phyloP scores from a whole-genome alignment of 2,113 vertebrate species.

The Xiphorhynchus elegans region DNA sequence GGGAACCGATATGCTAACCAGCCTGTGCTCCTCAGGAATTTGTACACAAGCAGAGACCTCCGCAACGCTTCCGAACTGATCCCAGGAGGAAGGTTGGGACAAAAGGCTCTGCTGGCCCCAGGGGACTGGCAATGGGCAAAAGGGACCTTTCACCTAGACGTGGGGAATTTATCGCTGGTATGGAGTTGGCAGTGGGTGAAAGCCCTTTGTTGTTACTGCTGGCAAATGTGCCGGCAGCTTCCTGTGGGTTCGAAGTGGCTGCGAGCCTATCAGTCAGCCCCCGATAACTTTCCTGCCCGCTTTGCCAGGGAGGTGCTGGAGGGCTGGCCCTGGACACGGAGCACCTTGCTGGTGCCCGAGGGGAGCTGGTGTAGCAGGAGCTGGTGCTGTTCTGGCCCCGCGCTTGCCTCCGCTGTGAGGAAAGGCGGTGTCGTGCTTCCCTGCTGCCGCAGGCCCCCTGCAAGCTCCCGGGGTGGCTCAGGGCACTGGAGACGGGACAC shows the following conservation, averaged over 20 bases:
- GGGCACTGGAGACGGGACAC: too few relatives aligned
- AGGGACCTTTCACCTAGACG: neutral
- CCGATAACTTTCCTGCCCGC: neutral
- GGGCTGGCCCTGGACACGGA: neutral
- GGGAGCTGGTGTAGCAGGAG: neutral
- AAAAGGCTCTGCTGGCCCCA: neutral
- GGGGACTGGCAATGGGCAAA: neutral
- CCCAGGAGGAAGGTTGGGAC: neutral
- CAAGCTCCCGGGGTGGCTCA: neutral
- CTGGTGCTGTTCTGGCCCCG: neutral
- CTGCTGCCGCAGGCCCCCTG: neutral
- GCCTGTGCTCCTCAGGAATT: neutral
- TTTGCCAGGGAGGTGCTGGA: neutral
- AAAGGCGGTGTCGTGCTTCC: neutral
- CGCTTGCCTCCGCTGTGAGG: neutral
- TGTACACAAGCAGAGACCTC: neutral
- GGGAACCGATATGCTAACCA: neutral
- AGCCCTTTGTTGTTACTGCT: neutral
- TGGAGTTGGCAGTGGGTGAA: neutral
- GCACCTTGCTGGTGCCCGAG: neutral
- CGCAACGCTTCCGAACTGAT: neutral
- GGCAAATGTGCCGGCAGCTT: neutral
- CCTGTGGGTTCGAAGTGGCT: neutral
- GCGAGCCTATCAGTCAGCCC: neutral
- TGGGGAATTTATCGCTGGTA: neutral